Base-by-base conservation (phyloP, 2,113 vertebrate species). In the Riparia riparia region DNA sequence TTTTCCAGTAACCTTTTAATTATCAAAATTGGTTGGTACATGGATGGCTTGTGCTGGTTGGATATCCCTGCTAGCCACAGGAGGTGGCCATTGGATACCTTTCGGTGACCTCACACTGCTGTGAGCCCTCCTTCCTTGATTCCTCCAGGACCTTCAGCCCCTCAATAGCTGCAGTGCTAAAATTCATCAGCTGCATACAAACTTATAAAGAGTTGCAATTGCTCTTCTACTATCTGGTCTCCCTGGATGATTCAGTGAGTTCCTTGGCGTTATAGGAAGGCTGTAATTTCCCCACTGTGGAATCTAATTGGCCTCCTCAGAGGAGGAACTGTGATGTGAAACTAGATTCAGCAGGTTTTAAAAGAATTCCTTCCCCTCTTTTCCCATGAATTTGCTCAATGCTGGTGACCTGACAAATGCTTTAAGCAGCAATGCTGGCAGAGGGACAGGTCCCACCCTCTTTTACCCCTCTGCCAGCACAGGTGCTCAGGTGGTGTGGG, bases 31-130 rank as follows among this genome's bases (percentile, higher is more conserved):
- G 18, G 1, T 44, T 85, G 63, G 24, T 47, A 64, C 11, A 8
- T 28, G 31, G 4, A 47, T 92, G 37, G 9, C 17, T 56, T 72
- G 66, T 34, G 41, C n/a, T 90, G 54, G 24, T 24, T 90, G 49
- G 24, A 39, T 60, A 47, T 6, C 44, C 16, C 29, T 50, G 24
- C 63, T 26, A 60, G 57, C 31, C 37, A 20, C 37, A 47, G 57
- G 6, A 53, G 20, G 26, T 68, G 65, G 47, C 16, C 44, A 41
- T 4, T 0, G 0, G 37, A 3, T 65, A 31, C 63, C 24, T 64
- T 69, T 51, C 8, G 3, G 50, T 42, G 58, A 37, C 57, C 24
- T 41, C 47, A 31, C 17, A 7, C 5, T 21, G 20, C 39, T 5
- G 1, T 1, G 1, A 15, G 1, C 1, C 22, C 26, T 69, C 20